Evolutionary conservation across 2,888 invertebrate genomes (phyloP).

Genomic region (Opisthograptis luteolata): DNA sequence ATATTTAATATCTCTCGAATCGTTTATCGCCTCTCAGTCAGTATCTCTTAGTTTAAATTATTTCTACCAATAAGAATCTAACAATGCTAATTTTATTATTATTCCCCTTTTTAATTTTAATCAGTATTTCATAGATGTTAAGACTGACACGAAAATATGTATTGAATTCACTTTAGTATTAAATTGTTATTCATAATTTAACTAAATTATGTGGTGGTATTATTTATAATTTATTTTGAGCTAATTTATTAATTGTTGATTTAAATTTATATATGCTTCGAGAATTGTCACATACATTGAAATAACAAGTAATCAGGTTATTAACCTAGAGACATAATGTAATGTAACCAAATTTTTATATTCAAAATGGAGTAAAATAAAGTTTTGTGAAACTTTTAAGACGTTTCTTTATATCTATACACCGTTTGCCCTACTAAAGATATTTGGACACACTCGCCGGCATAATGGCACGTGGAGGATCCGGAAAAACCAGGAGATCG

Average conservation of each 20-base stretch:
- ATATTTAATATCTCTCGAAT: constrained; percentile 51
- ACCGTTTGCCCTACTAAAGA: too few species aligned
- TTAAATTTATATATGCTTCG: constrained; percentile 47
- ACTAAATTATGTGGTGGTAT: constrained; percentile 67
- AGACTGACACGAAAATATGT: constrained; percentile 76
- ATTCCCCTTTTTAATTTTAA: constrained; percentile 62
- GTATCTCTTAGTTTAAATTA: constrained; percentile 52
- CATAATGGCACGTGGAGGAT: too few species aligned
- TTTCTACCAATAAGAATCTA: constrained; percentile 22
- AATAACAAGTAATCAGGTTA: constrained; percentile 60
- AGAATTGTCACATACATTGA: constrained; percentile 57
- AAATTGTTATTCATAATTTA: constrained; percentile 63
- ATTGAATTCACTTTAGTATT: constrained; percentile 74
- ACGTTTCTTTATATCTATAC: constrained; percentile 10
- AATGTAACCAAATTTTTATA: constrained; percentile 76
- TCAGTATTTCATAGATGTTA: constrained; percentile 79
- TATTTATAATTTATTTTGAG: constrained; percentile 64
- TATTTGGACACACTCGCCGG: too few species aligned
- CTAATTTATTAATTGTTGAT: constrained; percentile 65
- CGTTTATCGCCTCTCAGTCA: constrained; percentile 64
- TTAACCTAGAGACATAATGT: constrained; percentile 71
- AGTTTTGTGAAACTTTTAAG: constrained; percentile 69
- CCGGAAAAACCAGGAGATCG: too few species aligned
- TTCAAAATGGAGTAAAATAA: constrained; percentile 68
- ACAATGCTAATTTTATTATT: too few species aligned